These are phyloP conservation scores for Cetonia aurata DNA, from an alignment of 2,888 invertebrate genomes.

Conservation along the genomic window DNA sequence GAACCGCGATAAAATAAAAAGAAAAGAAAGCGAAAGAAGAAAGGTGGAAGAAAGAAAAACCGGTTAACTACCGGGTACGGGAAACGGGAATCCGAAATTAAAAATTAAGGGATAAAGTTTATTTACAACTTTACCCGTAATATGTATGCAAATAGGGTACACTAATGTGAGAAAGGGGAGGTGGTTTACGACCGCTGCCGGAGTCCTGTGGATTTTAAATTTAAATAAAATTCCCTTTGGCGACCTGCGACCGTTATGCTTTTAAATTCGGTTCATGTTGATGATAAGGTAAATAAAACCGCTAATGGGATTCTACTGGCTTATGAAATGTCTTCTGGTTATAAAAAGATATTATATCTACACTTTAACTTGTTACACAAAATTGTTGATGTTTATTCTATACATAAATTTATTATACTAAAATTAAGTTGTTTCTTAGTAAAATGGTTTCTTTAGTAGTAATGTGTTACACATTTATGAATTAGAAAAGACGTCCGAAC, in stretches of 20 bases:
- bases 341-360: too few relatives aligned
- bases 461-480: too few relatives aligned
- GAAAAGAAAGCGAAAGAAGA: background rate
- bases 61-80: slow-evolving; percentile 31
- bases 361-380: too few relatives aligned
- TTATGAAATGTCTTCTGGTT: too few relatives aligned
- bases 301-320: too few relatives aligned
- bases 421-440: too few relatives aligned
- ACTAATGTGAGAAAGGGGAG: slow-evolving; percentile 35
- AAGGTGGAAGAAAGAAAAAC: slow-evolving; percentile 3
- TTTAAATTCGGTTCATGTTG: background rate
- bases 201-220: slow-evolving; percentile 3
- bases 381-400: too few relatives aligned
- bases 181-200: background rate
- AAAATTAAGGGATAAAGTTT: slow-evolving; percentile 40
- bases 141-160: slow-evolving; percentile 33
- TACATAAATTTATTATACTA: too few relatives aligned
- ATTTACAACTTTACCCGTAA: slow-evolving; percentile 35
- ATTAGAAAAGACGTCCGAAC: too few relatives aligned
- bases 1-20: slow-evolving; percentile 25
- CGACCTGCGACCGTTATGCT: background rate
- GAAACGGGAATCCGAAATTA: slow-evolving; percentile 36
- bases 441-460: too few relatives aligned
- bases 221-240: background rate
- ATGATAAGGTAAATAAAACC: too few relatives aligned